Evolutionary conservation across 2,888 invertebrate genomes (phyloP).

Genomic region (Dicroscelio sp.): DNA sequence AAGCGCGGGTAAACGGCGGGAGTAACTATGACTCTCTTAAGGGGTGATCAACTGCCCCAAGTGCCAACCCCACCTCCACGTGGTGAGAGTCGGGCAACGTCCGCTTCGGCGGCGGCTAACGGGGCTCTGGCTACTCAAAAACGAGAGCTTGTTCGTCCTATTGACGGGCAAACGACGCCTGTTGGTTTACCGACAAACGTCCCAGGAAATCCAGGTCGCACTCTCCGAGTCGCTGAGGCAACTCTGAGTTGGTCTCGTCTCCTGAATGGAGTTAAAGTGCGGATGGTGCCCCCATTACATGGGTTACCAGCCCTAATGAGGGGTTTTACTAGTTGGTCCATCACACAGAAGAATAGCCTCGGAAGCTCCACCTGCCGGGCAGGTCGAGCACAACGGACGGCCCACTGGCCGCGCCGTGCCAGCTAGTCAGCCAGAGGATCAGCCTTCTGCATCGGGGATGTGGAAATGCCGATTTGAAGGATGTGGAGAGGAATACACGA

Average conservation of each 20-base stretch:
- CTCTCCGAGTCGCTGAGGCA: too few relatives aligned
- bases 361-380: not conserved
- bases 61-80: too few relatives aligned
- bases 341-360: not conserved
- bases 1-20: too few relatives aligned
- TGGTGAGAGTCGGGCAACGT: too few relatives aligned
- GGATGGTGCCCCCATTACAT: not conserved
- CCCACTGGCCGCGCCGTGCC: slow-evolving; percentile 44
- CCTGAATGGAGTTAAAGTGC: not conserved
- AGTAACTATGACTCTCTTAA: too few relatives aligned
- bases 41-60: too few relatives aligned
- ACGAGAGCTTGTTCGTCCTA: too few relatives aligned
- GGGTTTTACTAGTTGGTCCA: not conserved
- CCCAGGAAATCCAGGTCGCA: not conserved
- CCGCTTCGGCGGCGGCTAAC: too few relatives aligned
- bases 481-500: not conserved
- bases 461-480: not conserved
- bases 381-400: not conserved
- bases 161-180: too few relatives aligned
- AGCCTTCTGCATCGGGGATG: not conserved
- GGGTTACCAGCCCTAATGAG: slow-evolving; percentile 1
- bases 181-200: too few relatives aligned
- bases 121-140: too few relatives aligned
- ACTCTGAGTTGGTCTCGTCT: not conserved
- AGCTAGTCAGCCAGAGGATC: not conserved